These are phyloP conservation scores for Leucosticte australis DNA, from an alignment of 2,113 vertebrate genomes.

Conservation along the genomic window DNA sequence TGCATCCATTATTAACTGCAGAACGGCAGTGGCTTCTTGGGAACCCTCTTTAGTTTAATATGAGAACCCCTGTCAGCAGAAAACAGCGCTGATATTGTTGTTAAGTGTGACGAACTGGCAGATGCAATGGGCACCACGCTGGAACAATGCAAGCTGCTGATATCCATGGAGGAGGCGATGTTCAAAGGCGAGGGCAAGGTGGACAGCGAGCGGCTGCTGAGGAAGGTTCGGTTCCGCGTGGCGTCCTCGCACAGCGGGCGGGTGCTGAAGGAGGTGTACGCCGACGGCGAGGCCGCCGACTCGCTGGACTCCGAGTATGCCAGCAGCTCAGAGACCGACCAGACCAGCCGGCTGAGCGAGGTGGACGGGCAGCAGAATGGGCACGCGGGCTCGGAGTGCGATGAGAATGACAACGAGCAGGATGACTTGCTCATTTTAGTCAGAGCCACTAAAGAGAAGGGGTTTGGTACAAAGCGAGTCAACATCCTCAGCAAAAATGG, in stretches of 20 bases:
- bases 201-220: conserved; percentile 74
- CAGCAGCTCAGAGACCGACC: conserved; percentile 85
- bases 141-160: conserved; percentile 78
- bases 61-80: conserved; percentile 61
- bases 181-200: conserved; percentile 64
- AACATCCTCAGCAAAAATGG: conserved; percentile 98
- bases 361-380: conserved; percentile 75
- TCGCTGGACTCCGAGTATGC: conserved; percentile 91
- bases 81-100: conserved; percentile 48
- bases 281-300: conserved; percentile 81
- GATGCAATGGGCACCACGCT: neutral
- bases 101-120: conserved; percentile 60
- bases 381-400: conserved; percentile 79
- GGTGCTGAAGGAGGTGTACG: conserved; percentile 92
- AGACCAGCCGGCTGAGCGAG: conserved; percentile 84
- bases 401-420: conserved; percentile 81
- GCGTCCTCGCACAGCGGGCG: conserved; percentile 92
- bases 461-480: conserved; percentile 86
- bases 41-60: conserved; percentile 66
- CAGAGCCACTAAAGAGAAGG: conserved; percentile 82
- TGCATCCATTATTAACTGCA: conserved; percentile 89
- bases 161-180: conserved; percentile 74
- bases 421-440: conserved; percentile 86
- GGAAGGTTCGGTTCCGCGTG: conserved; percentile 93
- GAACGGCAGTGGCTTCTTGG: conserved; percentile 71